Evolutionary conservation across 2,888 invertebrate species (phyloP).

Genomic region (Drosophila peninsularis): DNA sequence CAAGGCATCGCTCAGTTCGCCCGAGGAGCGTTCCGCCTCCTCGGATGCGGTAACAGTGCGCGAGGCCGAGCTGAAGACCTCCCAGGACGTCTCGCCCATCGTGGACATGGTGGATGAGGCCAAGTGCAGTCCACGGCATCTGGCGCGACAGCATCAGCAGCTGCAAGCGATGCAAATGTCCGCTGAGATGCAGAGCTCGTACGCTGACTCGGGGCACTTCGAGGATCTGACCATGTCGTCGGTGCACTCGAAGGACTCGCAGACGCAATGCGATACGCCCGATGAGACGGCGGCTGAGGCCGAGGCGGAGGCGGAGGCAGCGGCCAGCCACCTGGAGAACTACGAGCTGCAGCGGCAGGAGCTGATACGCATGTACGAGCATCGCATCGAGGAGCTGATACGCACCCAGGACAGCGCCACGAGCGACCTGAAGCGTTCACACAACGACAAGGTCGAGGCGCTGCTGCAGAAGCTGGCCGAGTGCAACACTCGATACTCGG

Average conservation of each 20-base stretch:
- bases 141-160: constrained; percentile 62
- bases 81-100: constrained; percentile 86
- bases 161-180: constrained; percentile 70
- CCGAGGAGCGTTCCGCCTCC: constrained; percentile 92
- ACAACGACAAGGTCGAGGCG: constrained; percentile 92
- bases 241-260: constrained; percentile 90
- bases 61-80: constrained; percentile 88
- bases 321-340: constrained; percentile 84
- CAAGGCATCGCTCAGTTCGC: constrained; percentile 91
- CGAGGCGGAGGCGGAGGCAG: constrained; percentile 37
- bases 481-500: constrained; percentile 91
- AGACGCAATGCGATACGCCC: constrained; percentile 85
- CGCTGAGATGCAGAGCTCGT: constrained; percentile 90
- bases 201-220: constrained; percentile 94
- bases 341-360: constrained; percentile 88
- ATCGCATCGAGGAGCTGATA: constrained; percentile 90
- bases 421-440: constrained; percentile 91
- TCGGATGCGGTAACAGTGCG: constrained; percentile 90
- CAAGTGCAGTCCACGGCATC: constrained; percentile 84
- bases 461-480: constrained; percentile 90
- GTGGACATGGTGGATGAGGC: constrained; percentile 86
- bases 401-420: constrained; percentile 87
- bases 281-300: constrained; percentile 29
- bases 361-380: constrained; percentile 90
- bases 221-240: constrained; percentile 92